Evolutionary conservation across 2,888 invertebrate species (phyloP).

Genomic region (Limnephilus rhombicus): DNA sequence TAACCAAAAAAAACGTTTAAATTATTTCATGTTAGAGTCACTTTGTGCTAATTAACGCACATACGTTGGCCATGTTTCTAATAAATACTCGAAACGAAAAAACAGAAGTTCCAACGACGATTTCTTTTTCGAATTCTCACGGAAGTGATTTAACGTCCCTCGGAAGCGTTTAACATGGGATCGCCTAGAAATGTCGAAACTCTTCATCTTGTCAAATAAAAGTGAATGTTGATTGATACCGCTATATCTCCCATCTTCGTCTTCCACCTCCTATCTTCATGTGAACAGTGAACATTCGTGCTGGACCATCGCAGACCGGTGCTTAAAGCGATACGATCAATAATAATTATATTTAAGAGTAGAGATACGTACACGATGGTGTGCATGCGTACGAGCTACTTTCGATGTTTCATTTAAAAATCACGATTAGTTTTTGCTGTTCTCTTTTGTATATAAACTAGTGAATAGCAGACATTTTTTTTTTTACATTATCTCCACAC

Average conservation of each 20-base stretch:
- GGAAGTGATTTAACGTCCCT: slow-evolving; percentile 38
- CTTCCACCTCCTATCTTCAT: background rate
- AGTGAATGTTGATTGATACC: slow-evolving; percentile 53
- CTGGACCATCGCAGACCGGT: background rate
- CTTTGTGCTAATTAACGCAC: no score
- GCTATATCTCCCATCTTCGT: background rate
- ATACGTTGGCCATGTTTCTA: no score
- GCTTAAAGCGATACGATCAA: background rate
- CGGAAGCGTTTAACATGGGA: slow-evolving; percentile 34
- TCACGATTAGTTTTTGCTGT: background rate
- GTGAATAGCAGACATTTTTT: no score
- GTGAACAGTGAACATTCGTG: slow-evolving; percentile 28
- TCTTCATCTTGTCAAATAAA: slow-evolving; percentile 49
- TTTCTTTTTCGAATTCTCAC: slow-evolving; percentile 29
- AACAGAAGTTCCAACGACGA: slow-evolving; percentile 23
- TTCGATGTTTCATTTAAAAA: background rate
- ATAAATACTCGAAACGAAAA: background rate
- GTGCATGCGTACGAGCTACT: background rate
- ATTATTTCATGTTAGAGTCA: no score
- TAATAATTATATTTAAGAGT: background rate
- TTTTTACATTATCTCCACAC: no score
- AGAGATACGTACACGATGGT: no score
- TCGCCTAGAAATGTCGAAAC: slow-evolving; percentile 42
- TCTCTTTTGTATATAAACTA: no score
- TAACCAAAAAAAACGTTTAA: no score